Percentiles rank a stretch among this genome's conserved stretches.
phyloP scores from a whole-genome alignment of 2,888 invertebrate species.

The Sphinx pinastri region DNA sequence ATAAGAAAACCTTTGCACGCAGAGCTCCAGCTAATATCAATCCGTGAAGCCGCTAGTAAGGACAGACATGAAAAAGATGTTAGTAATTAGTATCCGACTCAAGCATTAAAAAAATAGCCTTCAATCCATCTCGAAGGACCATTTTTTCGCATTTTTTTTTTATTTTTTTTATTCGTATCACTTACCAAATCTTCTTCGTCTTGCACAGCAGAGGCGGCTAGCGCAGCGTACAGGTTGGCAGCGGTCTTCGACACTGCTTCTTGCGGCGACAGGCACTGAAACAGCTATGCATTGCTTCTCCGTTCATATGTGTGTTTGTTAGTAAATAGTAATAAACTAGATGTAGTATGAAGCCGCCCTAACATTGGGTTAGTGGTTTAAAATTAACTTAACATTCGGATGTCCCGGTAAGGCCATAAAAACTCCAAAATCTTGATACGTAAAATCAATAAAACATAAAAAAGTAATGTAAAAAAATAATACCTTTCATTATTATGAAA shows the following conservation, averaged over 20 bases:
- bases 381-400: background rate
- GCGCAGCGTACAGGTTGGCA: slow-evolving; percentile 92
- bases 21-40: slow-evolving; percentile 56
- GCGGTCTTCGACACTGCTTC: slow-evolving; percentile 91
- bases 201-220: slow-evolving; percentile 92
- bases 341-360: background rate
- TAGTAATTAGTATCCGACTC: background rate
- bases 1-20: slow-evolving; percentile 59
- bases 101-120: background rate
- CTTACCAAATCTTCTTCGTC: slow-evolving; percentile 88
- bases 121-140: background rate
- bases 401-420: too few relatives aligned
- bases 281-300: slow-evolving; percentile 7
- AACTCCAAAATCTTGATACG: too few relatives aligned
- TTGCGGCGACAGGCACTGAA: slow-evolving; percentile 53
- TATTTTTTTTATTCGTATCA: background rate
- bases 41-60: slow-evolving; percentile 62
- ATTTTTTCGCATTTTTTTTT: background rate
- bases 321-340: background rate
- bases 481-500: too few relatives aligned
- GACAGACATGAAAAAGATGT: slow-evolving; percentile 68
- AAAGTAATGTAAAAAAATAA: too few relatives aligned
- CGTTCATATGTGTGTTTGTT: background rate
- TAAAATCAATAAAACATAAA: too few relatives aligned
- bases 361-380: background rate